These are phyloP conservation scores for Dicerorhinus sumatrensis DNA, from an alignment of 2,113 vertebrate species.

Conservation along the genomic window DNA sequence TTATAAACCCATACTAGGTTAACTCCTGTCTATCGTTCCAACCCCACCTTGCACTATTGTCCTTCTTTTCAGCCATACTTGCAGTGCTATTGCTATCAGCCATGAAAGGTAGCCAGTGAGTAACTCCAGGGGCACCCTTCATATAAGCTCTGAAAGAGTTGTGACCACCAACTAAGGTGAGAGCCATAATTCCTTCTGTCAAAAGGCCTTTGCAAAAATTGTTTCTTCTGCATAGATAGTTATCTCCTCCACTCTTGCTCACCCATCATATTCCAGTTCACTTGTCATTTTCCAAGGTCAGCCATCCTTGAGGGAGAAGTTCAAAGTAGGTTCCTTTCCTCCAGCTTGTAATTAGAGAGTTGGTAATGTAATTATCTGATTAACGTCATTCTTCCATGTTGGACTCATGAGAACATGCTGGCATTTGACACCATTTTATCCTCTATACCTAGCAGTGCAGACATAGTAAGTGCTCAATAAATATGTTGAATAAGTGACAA, in stretches of 20 bases:
- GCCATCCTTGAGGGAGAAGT: background rate
- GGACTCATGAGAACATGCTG: background rate
- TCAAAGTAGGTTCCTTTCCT: background rate
- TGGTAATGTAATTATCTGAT: background rate
- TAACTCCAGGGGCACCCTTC: background rate
- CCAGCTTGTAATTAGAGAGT: background rate
- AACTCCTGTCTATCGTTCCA: background rate
- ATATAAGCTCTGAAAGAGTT: background rate
- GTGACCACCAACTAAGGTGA: background rate
- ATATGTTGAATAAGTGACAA: background rate
- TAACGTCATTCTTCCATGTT: background rate
- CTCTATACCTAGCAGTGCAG: background rate
- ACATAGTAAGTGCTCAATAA: background rate
- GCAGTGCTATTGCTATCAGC: too few species aligned
- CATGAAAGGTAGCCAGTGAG: background rate
- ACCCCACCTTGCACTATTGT: background rate
- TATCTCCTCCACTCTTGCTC: background rate
- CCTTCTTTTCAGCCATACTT: background rate
- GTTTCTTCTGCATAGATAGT: background rate
- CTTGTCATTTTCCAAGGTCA: background rate
- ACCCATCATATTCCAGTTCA: background rate
- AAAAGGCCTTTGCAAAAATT: background rate
- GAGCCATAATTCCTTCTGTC: too few species aligned
- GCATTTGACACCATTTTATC: background rate
- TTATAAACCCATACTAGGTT: background rate